These are phyloP conservation scores for Myiozetetes cayanensis DNA, from an alignment of 2,113 vertebrate species.

Conservation along the genomic window DNA sequence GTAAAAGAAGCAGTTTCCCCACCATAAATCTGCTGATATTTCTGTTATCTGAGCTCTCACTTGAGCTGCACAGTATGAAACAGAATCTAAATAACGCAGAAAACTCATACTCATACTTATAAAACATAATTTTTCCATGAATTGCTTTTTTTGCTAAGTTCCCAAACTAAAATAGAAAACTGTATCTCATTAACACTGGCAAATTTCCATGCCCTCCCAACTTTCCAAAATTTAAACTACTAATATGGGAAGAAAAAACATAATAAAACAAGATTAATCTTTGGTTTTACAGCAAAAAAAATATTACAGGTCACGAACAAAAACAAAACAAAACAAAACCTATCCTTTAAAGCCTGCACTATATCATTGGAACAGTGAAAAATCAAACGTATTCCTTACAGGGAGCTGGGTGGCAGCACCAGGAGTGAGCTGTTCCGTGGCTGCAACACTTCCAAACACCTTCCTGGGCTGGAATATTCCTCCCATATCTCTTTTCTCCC, in stretches of 20 bases:
- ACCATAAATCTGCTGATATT: background rate
- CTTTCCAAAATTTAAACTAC: background rate
- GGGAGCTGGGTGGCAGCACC: background rate
- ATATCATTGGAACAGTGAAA: background rate
- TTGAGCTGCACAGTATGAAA: background rate
- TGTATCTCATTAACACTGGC: background rate
- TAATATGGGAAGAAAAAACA: background rate
- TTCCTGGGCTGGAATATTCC: background rate
- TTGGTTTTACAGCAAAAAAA: background rate
- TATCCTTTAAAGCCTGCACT: background rate
- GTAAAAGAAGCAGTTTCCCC: background rate
- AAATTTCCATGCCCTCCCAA: background rate
- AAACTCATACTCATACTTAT: background rate
- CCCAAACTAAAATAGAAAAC: constrained; percentile 34
- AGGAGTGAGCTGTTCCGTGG: accelerated
- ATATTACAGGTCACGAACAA: background rate
- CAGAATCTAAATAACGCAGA: background rate
- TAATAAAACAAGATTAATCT: background rate
- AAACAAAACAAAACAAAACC: no score
- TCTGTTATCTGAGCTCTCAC: background rate
- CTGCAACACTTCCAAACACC: background rate
- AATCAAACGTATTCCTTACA: background rate
- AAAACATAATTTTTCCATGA: constrained; percentile 14
- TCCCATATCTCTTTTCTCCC: background rate
- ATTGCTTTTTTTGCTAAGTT: background rate